phyloP scores from a whole-genome alignment of 2,113 vertebrate genomes.

The Manacus vitellinus region DNA sequence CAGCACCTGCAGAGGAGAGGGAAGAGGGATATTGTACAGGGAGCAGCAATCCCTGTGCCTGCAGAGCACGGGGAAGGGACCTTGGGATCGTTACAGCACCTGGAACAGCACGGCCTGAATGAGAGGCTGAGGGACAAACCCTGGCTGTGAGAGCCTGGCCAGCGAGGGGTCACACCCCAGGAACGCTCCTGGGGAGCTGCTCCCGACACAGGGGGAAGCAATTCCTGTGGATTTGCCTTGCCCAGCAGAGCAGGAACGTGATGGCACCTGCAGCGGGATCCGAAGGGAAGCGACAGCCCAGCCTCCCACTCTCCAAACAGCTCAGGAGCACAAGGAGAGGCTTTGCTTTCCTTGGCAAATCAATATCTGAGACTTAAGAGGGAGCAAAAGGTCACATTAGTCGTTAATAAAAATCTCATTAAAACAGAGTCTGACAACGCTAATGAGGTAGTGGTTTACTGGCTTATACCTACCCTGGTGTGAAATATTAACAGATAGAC shows the following conservation, averaged over 20 bases:
- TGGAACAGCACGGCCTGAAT: too few relatives aligned
- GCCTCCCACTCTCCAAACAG: neutral
- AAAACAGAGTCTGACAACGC: conserved; percentile 31
- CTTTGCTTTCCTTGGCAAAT: conserved; percentile 50
- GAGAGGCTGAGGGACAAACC: neutral
- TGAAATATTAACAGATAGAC: conserved; percentile 65
- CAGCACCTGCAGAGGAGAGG: conserved; percentile 84
- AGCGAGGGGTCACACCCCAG: rapidly evolving
- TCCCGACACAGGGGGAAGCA: neutral
- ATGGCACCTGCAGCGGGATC: neutral
- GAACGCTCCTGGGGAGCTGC: rapidly evolving
- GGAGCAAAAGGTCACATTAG: conserved; percentile 55
- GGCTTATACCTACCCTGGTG: conserved; percentile 52
- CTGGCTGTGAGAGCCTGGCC: neutral
- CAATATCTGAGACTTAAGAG: conserved; percentile 24
- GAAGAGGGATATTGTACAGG: rapidly evolving
- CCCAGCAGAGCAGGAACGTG: neutral
- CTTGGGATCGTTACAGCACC: rapidly evolving
- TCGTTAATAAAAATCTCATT: conserved; percentile 71
- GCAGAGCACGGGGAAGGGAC: neutral
- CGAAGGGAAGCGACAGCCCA: neutral
- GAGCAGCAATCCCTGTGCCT: neutral
- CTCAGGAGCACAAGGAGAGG: neutral
- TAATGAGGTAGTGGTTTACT: conserved; percentile 61
- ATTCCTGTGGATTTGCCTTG: rapidly evolving